These are phyloP conservation scores for Sciurus carolinensis DNA, from an alignment of 2,797 vertebrate genomes.

Conservation along the genomic window DNA sequence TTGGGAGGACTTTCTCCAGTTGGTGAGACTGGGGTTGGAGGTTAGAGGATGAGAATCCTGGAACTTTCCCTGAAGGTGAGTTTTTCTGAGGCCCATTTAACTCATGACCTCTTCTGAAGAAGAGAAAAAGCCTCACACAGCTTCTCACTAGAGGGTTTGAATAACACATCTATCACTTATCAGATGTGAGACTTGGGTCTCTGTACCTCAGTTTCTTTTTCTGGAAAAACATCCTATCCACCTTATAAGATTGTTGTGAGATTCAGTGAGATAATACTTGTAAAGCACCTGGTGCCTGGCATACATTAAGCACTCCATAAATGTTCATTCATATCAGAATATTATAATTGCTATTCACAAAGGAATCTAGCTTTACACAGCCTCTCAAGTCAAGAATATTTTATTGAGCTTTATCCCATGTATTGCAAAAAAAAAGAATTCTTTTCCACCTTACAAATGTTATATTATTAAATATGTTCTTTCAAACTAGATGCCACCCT, in stretches of 20 bases:
- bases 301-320: background rate
- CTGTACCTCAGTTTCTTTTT: background rate
- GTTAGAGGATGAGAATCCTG: background rate
- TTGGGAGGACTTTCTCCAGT: too few species aligned
- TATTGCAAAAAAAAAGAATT: background rate
- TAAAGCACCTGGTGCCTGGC: background rate
- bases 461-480: background rate
- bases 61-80: background rate
- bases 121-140: background rate
- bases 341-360: background rate
- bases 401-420: background rate
- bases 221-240: background rate
- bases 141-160: background rate
- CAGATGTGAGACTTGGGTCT: background rate
- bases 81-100: background rate
- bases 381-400: background rate
- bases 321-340: background rate
- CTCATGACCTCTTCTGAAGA: background rate
- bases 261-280: background rate
- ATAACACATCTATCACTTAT: too few species aligned
- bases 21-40: accelerated
- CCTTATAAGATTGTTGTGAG: background rate
- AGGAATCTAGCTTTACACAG: background rate
- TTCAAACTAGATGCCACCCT: background rate
- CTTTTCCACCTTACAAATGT: background rate